Percentiles rank a stretch among this genome's conserved stretches.
These are phyloP conservation scores for Acrobeloides nanus DNA, from an alignment of 2,888 invertebrate genomes.

Conservation along the genomic window DNA sequence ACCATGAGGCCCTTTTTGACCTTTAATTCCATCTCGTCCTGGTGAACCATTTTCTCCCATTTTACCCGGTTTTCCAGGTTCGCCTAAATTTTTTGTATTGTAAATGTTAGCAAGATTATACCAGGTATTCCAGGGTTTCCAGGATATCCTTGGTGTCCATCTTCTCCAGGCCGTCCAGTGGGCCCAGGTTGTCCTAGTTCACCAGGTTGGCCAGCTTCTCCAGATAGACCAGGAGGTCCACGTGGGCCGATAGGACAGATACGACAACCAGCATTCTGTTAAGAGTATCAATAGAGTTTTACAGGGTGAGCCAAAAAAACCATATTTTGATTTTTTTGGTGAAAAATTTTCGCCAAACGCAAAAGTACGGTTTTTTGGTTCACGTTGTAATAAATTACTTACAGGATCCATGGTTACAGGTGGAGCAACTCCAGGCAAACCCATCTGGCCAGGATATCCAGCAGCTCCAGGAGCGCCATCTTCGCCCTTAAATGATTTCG, in stretches of 20 bases:
- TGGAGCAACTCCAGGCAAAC: constrained; percentile 26
- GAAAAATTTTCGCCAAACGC: no score
- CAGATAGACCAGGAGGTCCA: constrained; percentile 22
- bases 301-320: no score
- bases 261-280: constrained; percentile 23
- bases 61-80: constrained; percentile 26
- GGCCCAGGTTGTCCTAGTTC: constrained; percentile 11
- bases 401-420: constrained; percentile 27
- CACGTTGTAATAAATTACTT: constrained; percentile 2
- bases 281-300: no score
- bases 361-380: no score
- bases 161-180: constrained; percentile 24
- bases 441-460: constrained; percentile 19
- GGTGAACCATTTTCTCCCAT: constrained; percentile 24
- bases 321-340: no score
- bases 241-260: constrained; percentile 28
- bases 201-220: constrained; percentile 20
- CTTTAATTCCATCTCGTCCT: constrained; percentile 18
- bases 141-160: constrained; percentile 20
- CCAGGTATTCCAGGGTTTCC: background rate
- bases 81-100: constrained; percentile 8
- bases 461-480: constrained; percentile 12
- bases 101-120: constrained; percentile 16
- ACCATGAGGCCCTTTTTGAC: constrained; percentile 27
- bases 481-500: no score